A percentile compares a stretch with the other conserved stretches of the same genome.
These are phyloP conservation scores for Scomberomorus guttatus DNA, from an alignment of 2,797 vertebrate genomes.

Conservation along the genomic window DNA sequence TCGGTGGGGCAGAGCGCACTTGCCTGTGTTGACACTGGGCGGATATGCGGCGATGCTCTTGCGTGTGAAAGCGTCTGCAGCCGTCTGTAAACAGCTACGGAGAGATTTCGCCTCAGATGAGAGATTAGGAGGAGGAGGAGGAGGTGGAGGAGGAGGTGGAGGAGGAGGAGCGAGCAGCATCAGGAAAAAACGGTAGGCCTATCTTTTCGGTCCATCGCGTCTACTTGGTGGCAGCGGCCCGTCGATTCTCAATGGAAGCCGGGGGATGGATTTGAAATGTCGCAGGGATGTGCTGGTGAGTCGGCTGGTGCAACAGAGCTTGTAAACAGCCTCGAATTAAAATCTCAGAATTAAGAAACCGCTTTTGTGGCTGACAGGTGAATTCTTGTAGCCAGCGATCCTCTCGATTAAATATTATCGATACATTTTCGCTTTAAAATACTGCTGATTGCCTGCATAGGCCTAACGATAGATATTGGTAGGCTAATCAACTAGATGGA, in stretches of 20 bases:
- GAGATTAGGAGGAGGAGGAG: constrained; percentile 40
- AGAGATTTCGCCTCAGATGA: constrained; percentile 52
- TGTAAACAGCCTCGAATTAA: not conserved
- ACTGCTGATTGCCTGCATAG: constrained; percentile 21
- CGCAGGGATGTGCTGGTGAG: constrained; percentile 79
- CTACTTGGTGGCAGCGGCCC: constrained; percentile 66
- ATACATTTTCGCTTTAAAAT: constrained; percentile 2
- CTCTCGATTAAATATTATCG: not conserved
- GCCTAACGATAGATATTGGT: constrained; percentile 41
- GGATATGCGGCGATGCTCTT: constrained; percentile 69
- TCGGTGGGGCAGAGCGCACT: constrained; percentile 47
- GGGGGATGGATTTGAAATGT: constrained; percentile 77
- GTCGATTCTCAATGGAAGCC: constrained; percentile 65
- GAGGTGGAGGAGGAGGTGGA: constrained; percentile 25
- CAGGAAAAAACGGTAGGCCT: not conserved
- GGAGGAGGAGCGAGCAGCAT: constrained; percentile 23
- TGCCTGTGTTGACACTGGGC: constrained; percentile 64
- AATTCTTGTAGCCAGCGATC: not conserved
- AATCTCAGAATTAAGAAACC: not conserved
- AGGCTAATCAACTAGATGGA: constrained; percentile 63
- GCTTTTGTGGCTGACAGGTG: not conserved
- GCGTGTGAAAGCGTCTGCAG: constrained; percentile 56
- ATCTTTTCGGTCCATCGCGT: constrained; percentile 55
- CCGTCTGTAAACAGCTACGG: constrained; percentile 46
- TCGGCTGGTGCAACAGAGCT: constrained; percentile 36